These are phyloP conservation scores for Spondyliosoma cantharus DNA, from an alignment of 2,797 vertebrate genomes.

Conservation along the genomic window DNA sequence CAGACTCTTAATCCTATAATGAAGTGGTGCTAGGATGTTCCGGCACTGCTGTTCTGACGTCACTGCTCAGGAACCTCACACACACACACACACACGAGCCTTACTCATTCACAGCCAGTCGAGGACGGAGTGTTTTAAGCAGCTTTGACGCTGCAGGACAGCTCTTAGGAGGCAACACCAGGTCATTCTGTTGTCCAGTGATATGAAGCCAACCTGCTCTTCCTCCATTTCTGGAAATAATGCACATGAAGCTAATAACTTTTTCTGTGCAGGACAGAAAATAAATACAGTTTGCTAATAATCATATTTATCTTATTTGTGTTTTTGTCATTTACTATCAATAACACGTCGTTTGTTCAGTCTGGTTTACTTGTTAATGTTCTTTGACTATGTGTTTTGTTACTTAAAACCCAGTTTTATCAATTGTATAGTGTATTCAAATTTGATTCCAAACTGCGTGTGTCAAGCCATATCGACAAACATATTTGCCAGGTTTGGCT, in stretches of 20 bases:
- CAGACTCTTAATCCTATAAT: constrained; percentile 75
- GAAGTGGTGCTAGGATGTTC: constrained; percentile 81
- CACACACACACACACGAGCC: constrained; percentile 12
- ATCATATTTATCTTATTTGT: too few relatives aligned
- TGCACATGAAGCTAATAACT: not conserved
- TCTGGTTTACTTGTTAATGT: not conserved
- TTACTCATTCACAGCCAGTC: constrained; percentile 51
- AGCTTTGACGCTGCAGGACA: constrained; percentile 50
- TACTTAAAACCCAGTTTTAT: not conserved
- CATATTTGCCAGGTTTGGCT: not conserved
- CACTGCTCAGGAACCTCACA: constrained; percentile 38
- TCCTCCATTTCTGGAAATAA: not conserved
- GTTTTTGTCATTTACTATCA: too few relatives aligned
- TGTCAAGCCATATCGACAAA: not conserved
- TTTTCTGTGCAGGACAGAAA: not conserved
- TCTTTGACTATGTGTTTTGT: not conserved
- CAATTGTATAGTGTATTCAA: not conserved
- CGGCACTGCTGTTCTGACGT: constrained; percentile 62
- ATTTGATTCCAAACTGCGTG: not conserved
- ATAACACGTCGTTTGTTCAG: not conserved
- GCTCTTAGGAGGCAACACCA: constrained; percentile 21
- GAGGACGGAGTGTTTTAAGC: constrained; percentile 35
- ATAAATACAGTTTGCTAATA: not conserved
- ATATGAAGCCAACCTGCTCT: not conserved
- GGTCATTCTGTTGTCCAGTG: not conserved